Conservation (phyloP, 1,140 invertebrate species). For the Belonocnema kinseyi region DNA sequence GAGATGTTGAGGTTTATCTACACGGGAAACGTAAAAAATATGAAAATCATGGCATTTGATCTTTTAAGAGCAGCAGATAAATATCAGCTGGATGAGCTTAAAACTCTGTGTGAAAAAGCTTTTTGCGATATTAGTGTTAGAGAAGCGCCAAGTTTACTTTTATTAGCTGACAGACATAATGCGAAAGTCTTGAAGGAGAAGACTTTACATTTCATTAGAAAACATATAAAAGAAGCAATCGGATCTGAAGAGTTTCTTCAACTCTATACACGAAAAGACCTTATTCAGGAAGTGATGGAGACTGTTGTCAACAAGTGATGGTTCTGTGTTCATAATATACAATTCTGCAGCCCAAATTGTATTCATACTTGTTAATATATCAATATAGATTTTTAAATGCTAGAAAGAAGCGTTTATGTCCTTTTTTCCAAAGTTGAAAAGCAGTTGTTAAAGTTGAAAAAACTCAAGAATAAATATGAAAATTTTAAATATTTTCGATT, state of each 20-base stretch:
- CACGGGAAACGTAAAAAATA: constrained; percentile 24
- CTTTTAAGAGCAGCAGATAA: constrained; percentile 29
- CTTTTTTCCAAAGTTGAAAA: too few relatives aligned
- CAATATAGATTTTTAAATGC: too few relatives aligned
- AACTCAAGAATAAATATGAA: too few relatives aligned
- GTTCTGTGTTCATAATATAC: not conserved
- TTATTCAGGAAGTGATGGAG: constrained; percentile 16
- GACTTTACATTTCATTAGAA: not conserved
- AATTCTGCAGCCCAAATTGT: not conserved
- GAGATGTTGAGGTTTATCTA: constrained; percentile 29
- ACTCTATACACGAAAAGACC: constrained; percentile 9
- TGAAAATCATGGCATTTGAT: constrained; percentile 25
- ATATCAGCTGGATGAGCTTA: constrained; percentile 34
- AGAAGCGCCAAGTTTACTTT: constrained; percentile 10
- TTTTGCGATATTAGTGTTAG: not conserved
- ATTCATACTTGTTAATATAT: too few relatives aligned
- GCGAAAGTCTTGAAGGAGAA: not conserved
- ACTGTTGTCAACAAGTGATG: not conserved
- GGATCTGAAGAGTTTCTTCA: not conserved
- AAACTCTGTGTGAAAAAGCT: constrained; percentile 24
- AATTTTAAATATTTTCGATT: too few relatives aligned
- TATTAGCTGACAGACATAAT: constrained; percentile 29
- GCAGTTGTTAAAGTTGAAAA: too few relatives aligned
- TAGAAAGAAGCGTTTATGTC: too few relatives aligned
- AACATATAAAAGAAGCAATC: constrained; percentile 35